A percentile compares a stretch with the other conserved stretches of the same genome.
Evolutionary conservation across 2,113 vertebrate species (phyloP).

Genomic region (Engraulis encrasicolus): DNA sequence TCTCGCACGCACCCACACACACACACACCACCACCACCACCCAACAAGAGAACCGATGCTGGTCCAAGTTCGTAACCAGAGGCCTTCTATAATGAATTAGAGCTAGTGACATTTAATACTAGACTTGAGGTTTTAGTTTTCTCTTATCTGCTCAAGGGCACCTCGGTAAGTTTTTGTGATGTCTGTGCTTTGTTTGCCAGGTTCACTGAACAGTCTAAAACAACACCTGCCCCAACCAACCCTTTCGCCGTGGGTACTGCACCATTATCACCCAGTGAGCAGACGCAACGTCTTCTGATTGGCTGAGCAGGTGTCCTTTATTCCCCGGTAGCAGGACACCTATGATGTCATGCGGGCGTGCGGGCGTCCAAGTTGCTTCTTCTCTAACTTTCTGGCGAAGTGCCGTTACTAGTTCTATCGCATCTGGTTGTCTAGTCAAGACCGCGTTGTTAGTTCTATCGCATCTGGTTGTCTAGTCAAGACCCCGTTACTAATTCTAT

Average conservation of each 20-base stretch:
- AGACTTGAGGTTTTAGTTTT: conserved; percentile 25
- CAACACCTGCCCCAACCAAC: conserved; percentile 1
- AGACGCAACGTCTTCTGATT: no score
- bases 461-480: no score
- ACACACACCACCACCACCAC: conserved; percentile 37
- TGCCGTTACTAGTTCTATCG: no score
- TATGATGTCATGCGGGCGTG: no score
- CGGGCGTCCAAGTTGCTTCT: no score
- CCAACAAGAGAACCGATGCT: conserved; percentile 1
- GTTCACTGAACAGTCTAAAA: background rate
- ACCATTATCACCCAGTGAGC: no score
- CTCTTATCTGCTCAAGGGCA: conserved; percentile 6
- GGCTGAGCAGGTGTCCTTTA: no score
- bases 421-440: no score
- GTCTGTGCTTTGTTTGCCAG: background rate
- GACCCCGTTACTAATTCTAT: no score
- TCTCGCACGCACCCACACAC: conserved; percentile 39
- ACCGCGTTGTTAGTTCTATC: no score
- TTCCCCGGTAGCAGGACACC: no score
- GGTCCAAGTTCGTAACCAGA: conserved; percentile 34
- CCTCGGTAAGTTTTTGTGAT: background rate
- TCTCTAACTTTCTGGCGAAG: no score
- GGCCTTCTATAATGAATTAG: conserved; percentile 53
- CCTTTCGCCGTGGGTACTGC: background rate
- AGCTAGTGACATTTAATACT: conserved; percentile 46